phyloP scores from a whole-genome alignment of 2,888 invertebrate species.

The Microctonus brassicae region DNA sequence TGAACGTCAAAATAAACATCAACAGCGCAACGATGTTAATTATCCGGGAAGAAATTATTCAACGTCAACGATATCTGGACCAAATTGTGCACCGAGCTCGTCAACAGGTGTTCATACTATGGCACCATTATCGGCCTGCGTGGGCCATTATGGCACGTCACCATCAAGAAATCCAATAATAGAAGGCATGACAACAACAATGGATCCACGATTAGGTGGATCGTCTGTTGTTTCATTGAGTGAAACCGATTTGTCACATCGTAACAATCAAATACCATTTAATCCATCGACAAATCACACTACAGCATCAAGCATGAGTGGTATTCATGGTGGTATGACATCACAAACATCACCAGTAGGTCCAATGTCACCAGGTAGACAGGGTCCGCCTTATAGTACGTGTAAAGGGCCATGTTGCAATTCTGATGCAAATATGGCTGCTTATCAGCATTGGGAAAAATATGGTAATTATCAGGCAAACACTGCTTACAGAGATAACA shows the following conservation, averaged over 20 bases:
- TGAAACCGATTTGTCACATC: constrained; percentile 54
- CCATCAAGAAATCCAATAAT: constrained; percentile 55
- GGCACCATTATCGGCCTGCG: constrained; percentile 50
- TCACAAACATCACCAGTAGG: constrained; percentile 45
- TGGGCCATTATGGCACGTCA: constrained; percentile 55
- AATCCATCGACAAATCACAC: constrained; percentile 51
- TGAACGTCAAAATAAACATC: constrained; percentile 53
- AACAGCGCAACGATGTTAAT: constrained; percentile 52
- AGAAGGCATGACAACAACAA: constrained; percentile 50
- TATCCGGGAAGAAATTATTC: constrained; percentile 39
- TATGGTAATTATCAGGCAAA: constrained; percentile 56
- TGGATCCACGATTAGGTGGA: constrained; percentile 50
- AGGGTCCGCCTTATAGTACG: constrained; percentile 47
- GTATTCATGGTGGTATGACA: constrained; percentile 16
- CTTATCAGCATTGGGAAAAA: constrained; percentile 62
- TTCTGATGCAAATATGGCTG: constrained; percentile 52
- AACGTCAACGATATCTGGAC: constrained; percentile 30
- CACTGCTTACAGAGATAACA: constrained; percentile 57
- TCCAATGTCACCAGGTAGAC: constrained; percentile 49
- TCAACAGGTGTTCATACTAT: constrained; percentile 56
- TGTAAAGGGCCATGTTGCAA: constrained; percentile 65
- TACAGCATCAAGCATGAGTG: constrained; percentile 34
- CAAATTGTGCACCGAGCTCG: constrained; percentile 47
- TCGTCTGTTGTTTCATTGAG: constrained; percentile 45
- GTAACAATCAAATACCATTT: constrained; percentile 55